Evolutionary conservation across 2,797 vertebrate genomes (phyloP), one percentile per base, ranked within the genome.

Genomic region (Bradypus variegatus): DNA sequence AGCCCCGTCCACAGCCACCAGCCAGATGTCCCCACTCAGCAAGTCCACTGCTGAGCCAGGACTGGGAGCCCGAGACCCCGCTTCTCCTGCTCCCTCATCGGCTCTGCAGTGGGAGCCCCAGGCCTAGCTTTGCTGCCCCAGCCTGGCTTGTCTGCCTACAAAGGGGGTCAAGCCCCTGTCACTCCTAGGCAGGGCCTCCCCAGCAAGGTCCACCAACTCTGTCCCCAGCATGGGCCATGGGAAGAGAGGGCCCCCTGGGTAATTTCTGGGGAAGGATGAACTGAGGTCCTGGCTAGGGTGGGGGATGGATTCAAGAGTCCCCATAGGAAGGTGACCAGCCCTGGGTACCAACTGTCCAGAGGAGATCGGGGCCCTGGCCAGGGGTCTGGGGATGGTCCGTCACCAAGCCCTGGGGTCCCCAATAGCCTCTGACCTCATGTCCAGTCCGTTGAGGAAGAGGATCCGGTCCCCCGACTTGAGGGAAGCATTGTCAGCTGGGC

Each of bases 371-470:
- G 58, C 29, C 9, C 13, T 14, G 36, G 38, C n/a, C 53, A 72
- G 72, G 79, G 65, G 86, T 70, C 76, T 77, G 64, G 14, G 23
- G 16, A 60, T 12, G 16, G 84, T 8, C 75, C 15, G 25, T 55
- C 64, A 36, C 64, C 77, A 77, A 89, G 69, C 73, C 55, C 62
- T 55, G 18, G 21, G 45, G 36, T 11, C 88, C 60, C 62, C 64
- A 53, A 2, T 19, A 23, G 41, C n/a, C 83, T 86, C 97, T 96
- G 94, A 99, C 99, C 99, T 99, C 99, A 99, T 99, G 97, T 99
- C 99, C 96, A 99, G 97, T 50, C 99, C 99, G 0, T 99, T 99
- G 94, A 99, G 98, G 97, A 99, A 99, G 73, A 99, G 97, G 95
- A 99, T 99, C 16, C 98, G 98, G 96, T 99, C 98, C 8, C 99